A percentile compares a stretch with the other conserved stretches of the same genome.
phyloP scores from a whole-genome alignment of 2,113 vertebrate species.

The Siniperca knerii region DNA sequence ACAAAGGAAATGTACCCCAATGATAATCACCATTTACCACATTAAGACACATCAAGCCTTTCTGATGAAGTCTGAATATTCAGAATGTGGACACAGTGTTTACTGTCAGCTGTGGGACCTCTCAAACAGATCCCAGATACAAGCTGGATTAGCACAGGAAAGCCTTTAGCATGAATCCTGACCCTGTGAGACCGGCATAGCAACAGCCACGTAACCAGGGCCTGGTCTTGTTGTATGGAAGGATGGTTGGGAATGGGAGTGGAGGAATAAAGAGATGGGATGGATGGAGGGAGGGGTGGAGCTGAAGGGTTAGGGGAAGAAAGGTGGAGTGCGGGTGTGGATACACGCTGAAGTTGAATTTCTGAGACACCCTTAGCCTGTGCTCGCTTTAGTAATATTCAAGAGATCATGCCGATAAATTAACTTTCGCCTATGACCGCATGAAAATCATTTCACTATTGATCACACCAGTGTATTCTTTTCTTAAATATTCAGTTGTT shows the following conservation, averaged over 20 bases:
- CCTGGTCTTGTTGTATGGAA: conserved; percentile 56
- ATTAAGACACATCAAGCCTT: background rate
- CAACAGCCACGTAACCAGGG: conserved; percentile 72
- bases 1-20: background rate
- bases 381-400: conserved; percentile 5
- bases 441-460: background rate
- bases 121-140: conserved; percentile 32
- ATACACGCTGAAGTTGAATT: conserved; percentile 13
- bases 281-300: conserved; percentile 49
- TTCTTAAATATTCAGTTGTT: background rate
- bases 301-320: conserved; percentile 28
- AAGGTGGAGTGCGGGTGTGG: conserved; percentile 6
- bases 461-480: background rate
- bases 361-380: background rate
- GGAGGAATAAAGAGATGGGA: conserved; percentile 57
- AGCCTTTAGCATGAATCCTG: conserved; percentile 38
- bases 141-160: conserved; percentile 42
- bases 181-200: conserved; percentile 60
- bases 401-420: background rate
- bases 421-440: background rate
- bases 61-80: background rate
- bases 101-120: conserved; percentile 9
- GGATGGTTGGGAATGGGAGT: conserved; percentile 49
- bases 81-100: background rate
- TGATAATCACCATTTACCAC: conserved; percentile 10